Percentiles rank a stretch among this genome's conserved stretches.
Evolutionary conservation across 2,888 invertebrate genomes (phyloP).

Genomic region (Tenthredo scrophulariae): DNA sequence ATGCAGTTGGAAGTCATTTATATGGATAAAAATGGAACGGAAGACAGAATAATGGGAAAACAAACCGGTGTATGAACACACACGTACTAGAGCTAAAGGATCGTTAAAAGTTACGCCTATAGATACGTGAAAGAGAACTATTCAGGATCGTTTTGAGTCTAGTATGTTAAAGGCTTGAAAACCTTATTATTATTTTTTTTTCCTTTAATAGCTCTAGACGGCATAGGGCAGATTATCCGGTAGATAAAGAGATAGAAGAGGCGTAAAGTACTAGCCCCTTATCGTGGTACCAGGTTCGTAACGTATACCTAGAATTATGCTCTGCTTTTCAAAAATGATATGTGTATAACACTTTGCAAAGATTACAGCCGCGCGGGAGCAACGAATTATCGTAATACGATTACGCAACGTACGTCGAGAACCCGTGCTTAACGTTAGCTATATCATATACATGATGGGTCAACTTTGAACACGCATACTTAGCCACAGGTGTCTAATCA

Average conservation of each 20-base stretch:
- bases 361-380: slow-evolving; percentile 9
- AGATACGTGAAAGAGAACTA: neutral
- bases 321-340: slow-evolving; percentile 17
- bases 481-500: slow-evolving; percentile 56
- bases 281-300: neutral
- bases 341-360: slow-evolving; percentile 8
- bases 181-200: neutral
- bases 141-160: neutral
- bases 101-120: neutral
- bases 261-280: slow-evolving; percentile 3
- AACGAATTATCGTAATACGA: slow-evolving; percentile 45
- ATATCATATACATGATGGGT: neutral
- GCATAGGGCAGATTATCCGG: neutral
- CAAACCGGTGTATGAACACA: neutral
- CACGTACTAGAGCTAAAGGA: neutral
- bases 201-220: neutral
- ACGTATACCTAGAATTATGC: neutral
- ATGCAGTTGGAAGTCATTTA: slow-evolving; percentile 5
- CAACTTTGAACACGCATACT: slow-evolving; percentile 39
- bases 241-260: slow-evolving; percentile 1
- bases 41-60: slow-evolving; percentile 14
- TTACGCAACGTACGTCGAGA: slow-evolving; percentile 33
- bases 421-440: neutral
- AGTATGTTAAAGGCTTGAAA: neutral
- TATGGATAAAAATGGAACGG: neutral